Conservation (phyloP, 2,113 vertebrate genomes). For the Sylvilagus bachmani region DNA sequence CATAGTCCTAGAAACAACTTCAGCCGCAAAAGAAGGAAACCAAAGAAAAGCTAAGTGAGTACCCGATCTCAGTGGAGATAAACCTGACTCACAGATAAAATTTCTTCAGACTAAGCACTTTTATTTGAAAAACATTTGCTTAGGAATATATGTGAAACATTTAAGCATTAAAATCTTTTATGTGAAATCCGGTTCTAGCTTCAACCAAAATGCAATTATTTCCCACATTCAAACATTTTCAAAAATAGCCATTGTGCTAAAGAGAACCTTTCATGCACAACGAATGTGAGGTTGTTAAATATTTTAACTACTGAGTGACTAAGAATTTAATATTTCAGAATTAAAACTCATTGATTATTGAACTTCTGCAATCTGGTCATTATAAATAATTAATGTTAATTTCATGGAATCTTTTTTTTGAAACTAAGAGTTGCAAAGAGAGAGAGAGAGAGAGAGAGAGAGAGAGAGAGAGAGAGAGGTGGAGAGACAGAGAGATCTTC, state of each 20-base stretch:
- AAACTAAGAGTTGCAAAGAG: no score
- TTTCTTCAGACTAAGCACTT: slow-evolving; percentile 16
- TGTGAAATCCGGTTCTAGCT: slow-evolving; percentile 66
- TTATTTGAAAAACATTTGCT: slow-evolving; percentile 4
- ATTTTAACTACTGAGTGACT: slow-evolving; percentile 62
- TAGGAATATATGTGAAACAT: slow-evolving; percentile 62
- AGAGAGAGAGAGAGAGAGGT: no score
- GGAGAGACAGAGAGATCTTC: no score
- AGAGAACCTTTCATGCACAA: slow-evolving; percentile 50
- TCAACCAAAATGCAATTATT: slow-evolving; percentile 64
- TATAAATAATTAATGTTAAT: slow-evolving; percentile 57
- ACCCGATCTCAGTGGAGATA: background rate
- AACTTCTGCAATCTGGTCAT: slow-evolving; percentile 38
- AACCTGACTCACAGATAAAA: slow-evolving; percentile 44
- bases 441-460: no score
- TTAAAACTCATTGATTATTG: slow-evolving; percentile 70
- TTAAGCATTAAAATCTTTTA: slow-evolving; percentile 52
- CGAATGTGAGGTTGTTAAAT: slow-evolving; percentile 52
- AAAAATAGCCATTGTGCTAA: slow-evolving; percentile 36
- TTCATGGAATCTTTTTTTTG: background rate
- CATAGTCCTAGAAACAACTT: background rate
- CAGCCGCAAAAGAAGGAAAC: background rate
- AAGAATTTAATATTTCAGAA: slow-evolving; percentile 68
- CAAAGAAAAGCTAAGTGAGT: background rate
- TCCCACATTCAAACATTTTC: slow-evolving; percentile 50